Percentiles rank a stretch among this genome's conserved stretches.
phyloP scores from a whole-genome alignment of 2,797 vertebrate species.

The Microcaecilia unicolor region DNA sequence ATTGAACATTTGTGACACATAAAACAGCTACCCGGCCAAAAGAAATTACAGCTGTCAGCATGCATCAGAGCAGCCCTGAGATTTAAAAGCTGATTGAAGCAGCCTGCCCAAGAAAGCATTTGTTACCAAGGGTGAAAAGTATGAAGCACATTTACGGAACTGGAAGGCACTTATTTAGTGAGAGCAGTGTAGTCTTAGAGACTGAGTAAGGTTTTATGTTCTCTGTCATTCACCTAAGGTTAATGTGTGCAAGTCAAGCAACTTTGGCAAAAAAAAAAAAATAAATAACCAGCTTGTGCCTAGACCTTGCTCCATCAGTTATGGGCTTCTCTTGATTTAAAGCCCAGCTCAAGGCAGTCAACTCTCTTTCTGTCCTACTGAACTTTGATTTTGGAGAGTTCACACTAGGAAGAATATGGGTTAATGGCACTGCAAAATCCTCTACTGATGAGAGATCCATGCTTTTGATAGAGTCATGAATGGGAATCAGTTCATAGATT shows the following conservation, averaged over 20 bases:
- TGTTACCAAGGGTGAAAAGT: slow-evolving; percentile 45
- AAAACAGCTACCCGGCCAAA: slow-evolving; percentile 60
- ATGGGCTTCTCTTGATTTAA: too few relatives aligned
- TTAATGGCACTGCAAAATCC: too few relatives aligned
- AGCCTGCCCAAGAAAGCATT: slow-evolving; percentile 39
- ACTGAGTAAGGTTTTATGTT: slow-evolving; percentile 6
- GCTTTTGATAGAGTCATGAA: too few relatives aligned
- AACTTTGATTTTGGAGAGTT: slow-evolving; percentile 6
- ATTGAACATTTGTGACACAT: slow-evolving; percentile 71
- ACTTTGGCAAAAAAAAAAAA: too few relatives aligned
- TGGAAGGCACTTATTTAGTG: too few relatives aligned
- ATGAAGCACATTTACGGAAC: slow-evolving; percentile 46
- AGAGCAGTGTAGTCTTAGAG: slow-evolving; percentile 25
- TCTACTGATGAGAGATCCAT: too few relatives aligned
- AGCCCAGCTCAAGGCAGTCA: background rate
- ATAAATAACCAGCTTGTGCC: too few relatives aligned
- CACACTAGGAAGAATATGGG: too few relatives aligned
- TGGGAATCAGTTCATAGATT: too few relatives aligned
- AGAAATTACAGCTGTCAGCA: slow-evolving; percentile 75
- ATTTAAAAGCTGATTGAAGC: slow-evolving; percentile 59
- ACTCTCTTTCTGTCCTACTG: background rate
- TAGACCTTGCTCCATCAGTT: too few relatives aligned
- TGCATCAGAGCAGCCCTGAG: slow-evolving; percentile 52
- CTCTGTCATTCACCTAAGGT: too few relatives aligned
- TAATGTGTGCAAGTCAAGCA: too few relatives aligned